These are phyloP conservation scores for Seladonia tumulorum DNA, from an alignment of 2,888 invertebrate genomes.

Conservation along the genomic window DNA sequence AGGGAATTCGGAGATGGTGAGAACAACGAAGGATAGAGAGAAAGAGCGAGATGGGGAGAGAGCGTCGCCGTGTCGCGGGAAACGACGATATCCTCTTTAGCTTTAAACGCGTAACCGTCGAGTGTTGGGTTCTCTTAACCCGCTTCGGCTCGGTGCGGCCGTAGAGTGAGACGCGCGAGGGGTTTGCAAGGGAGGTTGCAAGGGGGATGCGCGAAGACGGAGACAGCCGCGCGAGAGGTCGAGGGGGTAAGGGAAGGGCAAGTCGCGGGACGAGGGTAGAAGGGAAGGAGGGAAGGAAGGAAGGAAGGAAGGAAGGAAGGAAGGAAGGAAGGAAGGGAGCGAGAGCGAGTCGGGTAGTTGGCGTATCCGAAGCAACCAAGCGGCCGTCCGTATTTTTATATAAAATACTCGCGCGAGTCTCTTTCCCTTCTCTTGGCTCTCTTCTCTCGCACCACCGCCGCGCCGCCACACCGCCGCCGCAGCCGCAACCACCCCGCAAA, in stretches of 20 bases:
- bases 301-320: neutral
- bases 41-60: neutral
- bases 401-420: slow-evolving; percentile 64
- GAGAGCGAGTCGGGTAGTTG: slow-evolving; percentile 53
- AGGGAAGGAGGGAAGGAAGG: too few relatives aligned
- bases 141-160: slow-evolving; percentile 69
- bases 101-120: slow-evolving; percentile 74
- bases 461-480: slow-evolving; percentile 6
- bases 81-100: slow-evolving; percentile 74
- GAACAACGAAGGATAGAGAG: neutral
- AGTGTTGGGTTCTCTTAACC: slow-evolving; percentile 76
- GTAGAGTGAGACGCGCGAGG: slow-evolving; percentile 7
- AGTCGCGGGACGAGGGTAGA: neutral
- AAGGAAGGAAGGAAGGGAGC: neutral
- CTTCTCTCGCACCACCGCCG: slow-evolving; percentile 48
- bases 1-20: neutral
- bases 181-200: slow-evolving; percentile 23
- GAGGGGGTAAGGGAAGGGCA: neutral
- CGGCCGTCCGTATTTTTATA: slow-evolving; percentile 71
- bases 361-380: slow-evolving; percentile 77
- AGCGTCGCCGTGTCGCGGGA: neutral
- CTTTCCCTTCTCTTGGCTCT: slow-evolving; percentile 43
- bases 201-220: slow-evolving; percentile 38
- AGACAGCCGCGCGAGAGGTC: slow-evolving; percentile 16
- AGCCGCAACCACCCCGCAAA: slow-evolving; percentile 37